phyloP scores from a whole-genome alignment of 2,797 vertebrate genomes.

The Nyctalus aviator region DNA sequence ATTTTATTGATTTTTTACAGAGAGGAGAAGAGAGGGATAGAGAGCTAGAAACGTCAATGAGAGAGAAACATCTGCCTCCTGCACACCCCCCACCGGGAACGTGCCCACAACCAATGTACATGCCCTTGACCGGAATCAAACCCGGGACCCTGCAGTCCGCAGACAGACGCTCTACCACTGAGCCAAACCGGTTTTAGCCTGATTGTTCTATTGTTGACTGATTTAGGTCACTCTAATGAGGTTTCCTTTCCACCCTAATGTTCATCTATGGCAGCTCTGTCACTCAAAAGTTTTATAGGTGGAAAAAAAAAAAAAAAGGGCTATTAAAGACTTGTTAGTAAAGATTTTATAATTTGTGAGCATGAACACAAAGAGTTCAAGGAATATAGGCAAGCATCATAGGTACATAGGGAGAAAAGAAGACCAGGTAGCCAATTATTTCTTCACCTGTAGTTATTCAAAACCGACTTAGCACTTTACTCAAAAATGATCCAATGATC shows the following conservation, averaged over 20 bases:
- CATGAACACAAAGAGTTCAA: neutral
- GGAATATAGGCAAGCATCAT: neutral
- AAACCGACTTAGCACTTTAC: conserved; percentile 32
- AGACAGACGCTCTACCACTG: too few species aligned
- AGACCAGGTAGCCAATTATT: neutral
- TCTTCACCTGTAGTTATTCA: conserved; percentile 22
- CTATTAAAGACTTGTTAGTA: neutral
- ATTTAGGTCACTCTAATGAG: conserved; percentile 81
- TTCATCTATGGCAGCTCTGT: conserved; percentile 64
- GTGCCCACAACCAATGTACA: too few species aligned
- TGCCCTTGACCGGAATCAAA: too few species aligned
- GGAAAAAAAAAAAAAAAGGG: rapidly evolving
- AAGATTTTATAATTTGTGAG: conserved; percentile 47
- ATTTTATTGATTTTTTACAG: too few species aligned
- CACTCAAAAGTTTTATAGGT: conserved; percentile 57
- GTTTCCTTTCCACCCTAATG: conserved; percentile 64
- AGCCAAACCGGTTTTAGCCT: too few species aligned
- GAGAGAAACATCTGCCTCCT: too few species aligned
- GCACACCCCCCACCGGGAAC: too few species aligned
- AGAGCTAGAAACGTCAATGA: too few species aligned
- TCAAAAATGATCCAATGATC: conserved; percentile 26
- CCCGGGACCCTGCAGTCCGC: too few species aligned
- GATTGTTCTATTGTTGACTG: conserved; percentile 75
- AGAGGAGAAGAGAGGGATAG: too few species aligned
- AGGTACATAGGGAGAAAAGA: neutral